Conservation (phyloP, 2,113 vertebrate species). For the Uropsilus gracilis region DNA sequence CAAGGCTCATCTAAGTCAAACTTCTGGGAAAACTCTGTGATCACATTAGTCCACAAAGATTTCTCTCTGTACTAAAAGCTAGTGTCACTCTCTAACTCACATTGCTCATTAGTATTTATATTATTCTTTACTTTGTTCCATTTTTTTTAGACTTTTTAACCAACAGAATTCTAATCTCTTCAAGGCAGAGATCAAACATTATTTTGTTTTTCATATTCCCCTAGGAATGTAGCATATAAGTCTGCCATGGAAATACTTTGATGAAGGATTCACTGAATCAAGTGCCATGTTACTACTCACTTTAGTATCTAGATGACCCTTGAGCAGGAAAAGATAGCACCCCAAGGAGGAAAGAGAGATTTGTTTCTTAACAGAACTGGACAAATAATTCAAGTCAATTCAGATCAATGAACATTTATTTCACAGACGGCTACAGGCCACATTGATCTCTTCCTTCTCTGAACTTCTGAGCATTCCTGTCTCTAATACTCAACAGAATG, state of each 20-base stretch:
- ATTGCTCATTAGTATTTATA: background rate
- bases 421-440: background rate
- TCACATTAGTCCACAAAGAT: background rate
- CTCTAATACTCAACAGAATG: background rate
- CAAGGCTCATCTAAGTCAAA: background rate
- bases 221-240: background rate
- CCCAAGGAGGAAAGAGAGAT: background rate
- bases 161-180: background rate
- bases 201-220: background rate
- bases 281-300: background rate
- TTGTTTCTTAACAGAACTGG: conserved; percentile 40
- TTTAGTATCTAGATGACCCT: background rate
- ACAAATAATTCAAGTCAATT: conserved; percentile 33
- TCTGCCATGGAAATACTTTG: background rate
- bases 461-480: background rate
- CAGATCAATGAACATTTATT: conserved; percentile 55
- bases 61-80: background rate
- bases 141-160: background rate
- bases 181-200: background rate
- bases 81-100: background rate
- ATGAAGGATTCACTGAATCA: background rate
- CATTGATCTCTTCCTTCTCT: background rate
- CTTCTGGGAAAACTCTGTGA: background rate
- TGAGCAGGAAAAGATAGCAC: background rate
- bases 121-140: background rate